These are phyloP conservation scores for Telmatherina bonti DNA, from an alignment of 2,797 vertebrate species.

Conservation along the genomic window DNA sequence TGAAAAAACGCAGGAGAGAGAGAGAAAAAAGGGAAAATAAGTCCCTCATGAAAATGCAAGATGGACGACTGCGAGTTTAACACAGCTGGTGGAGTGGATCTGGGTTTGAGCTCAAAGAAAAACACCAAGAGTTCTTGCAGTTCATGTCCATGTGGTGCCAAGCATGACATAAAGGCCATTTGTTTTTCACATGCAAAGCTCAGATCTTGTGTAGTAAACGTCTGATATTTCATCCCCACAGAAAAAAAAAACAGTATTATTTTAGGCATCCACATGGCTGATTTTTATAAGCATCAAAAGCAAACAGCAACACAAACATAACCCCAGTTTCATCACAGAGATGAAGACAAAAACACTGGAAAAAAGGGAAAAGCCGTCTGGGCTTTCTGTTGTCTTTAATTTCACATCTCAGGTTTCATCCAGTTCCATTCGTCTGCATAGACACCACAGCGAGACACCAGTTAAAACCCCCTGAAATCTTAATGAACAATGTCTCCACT, in stretches of 20 bases:
- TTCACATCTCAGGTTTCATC: constrained; percentile 71
- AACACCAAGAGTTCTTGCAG: constrained; percentile 65
- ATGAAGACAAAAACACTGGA: constrained; percentile 15
- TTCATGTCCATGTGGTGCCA: constrained; percentile 53
- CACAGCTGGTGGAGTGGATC: constrained; percentile 73
- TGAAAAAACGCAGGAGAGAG: constrained; percentile 48
- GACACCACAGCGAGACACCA: constrained; percentile 61
- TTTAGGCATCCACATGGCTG: neutral
- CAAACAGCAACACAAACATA: constrained; percentile 29
- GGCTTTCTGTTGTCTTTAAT: constrained; percentile 47
- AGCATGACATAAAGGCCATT: constrained; percentile 74
- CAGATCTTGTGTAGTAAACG: constrained; percentile 23
- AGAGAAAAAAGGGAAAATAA: constrained; percentile 29
- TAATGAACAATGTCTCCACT: constrained; percentile 79
- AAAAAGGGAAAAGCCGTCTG: constrained; percentile 14
- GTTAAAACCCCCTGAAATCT: constrained; percentile 54
- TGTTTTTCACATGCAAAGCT: constrained; percentile 66
- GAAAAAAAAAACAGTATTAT: constrained; percentile 10
- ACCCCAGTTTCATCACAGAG: constrained; percentile 1
- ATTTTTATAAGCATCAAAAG: constrained; percentile 26
- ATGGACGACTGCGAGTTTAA: constrained; percentile 57
- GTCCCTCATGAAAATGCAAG: constrained; percentile 66
- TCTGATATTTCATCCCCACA: constrained; percentile 21
- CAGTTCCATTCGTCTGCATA: constrained; percentile 60
- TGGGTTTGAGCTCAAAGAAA: constrained; percentile 58